These are phyloP conservation scores for Anguilla pacifica DNA, from an alignment of 2,797 vertebrate genomes.

Conservation along the genomic window DNA sequence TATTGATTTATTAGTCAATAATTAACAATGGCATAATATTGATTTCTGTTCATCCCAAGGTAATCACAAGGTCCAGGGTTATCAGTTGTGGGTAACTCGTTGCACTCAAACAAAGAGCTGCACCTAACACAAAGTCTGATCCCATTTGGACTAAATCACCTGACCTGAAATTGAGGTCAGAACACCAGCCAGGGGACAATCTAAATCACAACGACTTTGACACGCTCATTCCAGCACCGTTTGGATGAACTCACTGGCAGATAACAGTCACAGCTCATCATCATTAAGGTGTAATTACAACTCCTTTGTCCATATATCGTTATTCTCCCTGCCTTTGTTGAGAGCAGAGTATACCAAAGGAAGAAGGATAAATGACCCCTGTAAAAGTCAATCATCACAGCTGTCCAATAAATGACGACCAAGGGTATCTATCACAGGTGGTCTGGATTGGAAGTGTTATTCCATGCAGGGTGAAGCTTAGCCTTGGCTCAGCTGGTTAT, in stretches of 20 bases:
- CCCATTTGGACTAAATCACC: conserved; percentile 46
- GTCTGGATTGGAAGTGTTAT: background rate
- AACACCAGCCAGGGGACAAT: conserved; percentile 60
- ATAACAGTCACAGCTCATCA: conserved; percentile 63
- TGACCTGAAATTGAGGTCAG: conserved; percentile 64
- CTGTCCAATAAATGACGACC: background rate
- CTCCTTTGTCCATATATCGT: conserved; percentile 77
- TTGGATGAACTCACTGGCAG: conserved; percentile 57
- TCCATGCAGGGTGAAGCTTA: background rate
- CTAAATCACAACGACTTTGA: conserved; percentile 46
- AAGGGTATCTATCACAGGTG: background rate
- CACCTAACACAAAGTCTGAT: background rate
- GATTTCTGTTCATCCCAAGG: background rate
- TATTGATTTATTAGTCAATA: conserved; percentile 9
- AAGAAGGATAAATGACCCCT: background rate
- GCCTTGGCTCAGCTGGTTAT: background rate
- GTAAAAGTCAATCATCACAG: background rate
- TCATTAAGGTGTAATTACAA: conserved; percentile 68
- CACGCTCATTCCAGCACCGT: conserved; percentile 25
- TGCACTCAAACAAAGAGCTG: background rate
- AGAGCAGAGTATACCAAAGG: background rate
- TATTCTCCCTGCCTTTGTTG: conserved; percentile 63
- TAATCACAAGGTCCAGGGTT: background rate
- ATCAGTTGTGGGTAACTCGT: background rate
- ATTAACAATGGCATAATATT: background rate